phyloP scores from a whole-genome alignment of 1,140 invertebrate genomes.

The Tetraneura akinire region DNA sequence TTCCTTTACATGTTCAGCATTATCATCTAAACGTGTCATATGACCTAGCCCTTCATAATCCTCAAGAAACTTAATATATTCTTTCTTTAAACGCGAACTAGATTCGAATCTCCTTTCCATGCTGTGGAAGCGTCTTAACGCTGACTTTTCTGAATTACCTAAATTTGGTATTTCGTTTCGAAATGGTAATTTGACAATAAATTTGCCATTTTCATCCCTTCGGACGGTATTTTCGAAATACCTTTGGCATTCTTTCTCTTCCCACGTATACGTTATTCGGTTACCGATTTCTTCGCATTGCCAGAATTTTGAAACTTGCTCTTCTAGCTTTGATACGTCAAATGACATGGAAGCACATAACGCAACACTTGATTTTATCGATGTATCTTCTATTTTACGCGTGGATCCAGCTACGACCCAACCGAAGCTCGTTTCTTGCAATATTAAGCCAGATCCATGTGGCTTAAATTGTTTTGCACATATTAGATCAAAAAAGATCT shows the following conservation, averaged over 20 bases:
- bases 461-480: no score
- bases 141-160: background rate
- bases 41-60: constrained; percentile 48
- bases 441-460: no score
- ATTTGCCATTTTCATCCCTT: constrained; percentile 15
- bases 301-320: background rate
- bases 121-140: background rate
- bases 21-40: constrained; percentile 52
- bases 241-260: background rate
- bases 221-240: background rate
- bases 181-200: constrained; percentile 19
- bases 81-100: background rate
- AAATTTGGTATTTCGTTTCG: background rate
- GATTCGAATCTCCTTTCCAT: background rate
- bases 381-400: no score
- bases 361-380: no score
- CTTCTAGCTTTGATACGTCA: no score
- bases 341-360: no score
- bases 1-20: background rate
- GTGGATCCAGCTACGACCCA: no score
- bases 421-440: no score
- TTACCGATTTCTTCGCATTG: background rate
- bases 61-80: no score
- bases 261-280: no score
- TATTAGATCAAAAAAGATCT: background rate